Conservation (phyloP, 2,113 vertebrate species). For the western clawed frog (Xenopus tropicalis) region UCB_Xtro_10.0 CM004443.2:179021501-179022000, state of each 20-base stretch:
- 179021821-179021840: no score
- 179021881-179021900: no score
- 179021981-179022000: no score
- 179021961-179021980: no score
- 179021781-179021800: no score
- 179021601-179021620: slow-evolving; percentile 54
- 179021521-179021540: slow-evolving; percentile 50
- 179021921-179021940: no score
- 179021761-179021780: no score
- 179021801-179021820: no score
- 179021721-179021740: slow-evolving; percentile 29
- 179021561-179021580: slow-evolving; percentile 58
- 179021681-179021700: slow-evolving; percentile 59
- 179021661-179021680: slow-evolving; percentile 49
- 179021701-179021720: slow-evolving; percentile 50
- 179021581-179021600: slow-evolving; percentile 51
- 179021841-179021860: no score
- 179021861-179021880: no score
- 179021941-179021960: no score
- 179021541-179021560: slow-evolving; percentile 56
- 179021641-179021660: slow-evolving; percentile 54
- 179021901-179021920: no score
- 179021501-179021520: slow-evolving; percentile 42
- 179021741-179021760: neutral
- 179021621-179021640: slow-evolving; percentile 54